Evolutionary conservation across 2,888 invertebrate species (phyloP).

Genomic region (Diaperis boleti): DNA sequence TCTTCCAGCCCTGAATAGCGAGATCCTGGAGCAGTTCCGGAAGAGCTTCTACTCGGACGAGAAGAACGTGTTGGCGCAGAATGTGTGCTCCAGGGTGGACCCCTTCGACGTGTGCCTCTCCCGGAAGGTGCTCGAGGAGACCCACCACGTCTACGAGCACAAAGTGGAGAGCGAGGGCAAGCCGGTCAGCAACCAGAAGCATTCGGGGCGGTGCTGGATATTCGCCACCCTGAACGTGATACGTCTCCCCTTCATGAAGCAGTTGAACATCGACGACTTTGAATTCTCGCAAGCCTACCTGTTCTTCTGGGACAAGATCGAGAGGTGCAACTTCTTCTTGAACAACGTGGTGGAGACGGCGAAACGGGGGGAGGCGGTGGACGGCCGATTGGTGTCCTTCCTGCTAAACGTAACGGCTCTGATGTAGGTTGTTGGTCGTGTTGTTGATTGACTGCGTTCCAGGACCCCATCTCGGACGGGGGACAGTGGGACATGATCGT

Average conservation of each 20-base stretch:
- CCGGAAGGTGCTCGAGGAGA: conserved; percentile 74
- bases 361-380: conserved; percentile 78
- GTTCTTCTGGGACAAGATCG: conserved; percentile 95
- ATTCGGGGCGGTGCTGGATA: conserved; percentile 90
- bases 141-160: conserved; percentile 83
- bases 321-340: conserved; percentile 87
- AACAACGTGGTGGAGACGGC: conserved; percentile 85
- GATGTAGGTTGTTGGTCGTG: too few species aligned
- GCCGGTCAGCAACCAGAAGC: conserved; percentile 90
- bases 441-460: conserved; percentile 36
- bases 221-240: conserved; percentile 90
- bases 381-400: conserved; percentile 84
- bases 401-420: conserved; percentile 72
- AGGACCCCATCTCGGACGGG: conserved; percentile 87
- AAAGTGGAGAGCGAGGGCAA: conserved; percentile 89
- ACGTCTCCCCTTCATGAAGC: conserved; percentile 86
- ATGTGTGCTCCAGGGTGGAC: conserved; percentile 83
- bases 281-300: conserved; percentile 92
- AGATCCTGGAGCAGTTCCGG: conserved; percentile 66
- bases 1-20: conserved; percentile 58
- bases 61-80: conserved; percentile 86
- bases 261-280: conserved; percentile 86
- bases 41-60: conserved; percentile 75
- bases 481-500: conserved; percentile 96
- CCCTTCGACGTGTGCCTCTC: conserved; percentile 84